A percentile compares a stretch with the other conserved stretches of the same genome.
Evolutionary conservation across 2,888 invertebrate genomes (phyloP).

Genomic region (Pristionchus japonicus): DNA sequence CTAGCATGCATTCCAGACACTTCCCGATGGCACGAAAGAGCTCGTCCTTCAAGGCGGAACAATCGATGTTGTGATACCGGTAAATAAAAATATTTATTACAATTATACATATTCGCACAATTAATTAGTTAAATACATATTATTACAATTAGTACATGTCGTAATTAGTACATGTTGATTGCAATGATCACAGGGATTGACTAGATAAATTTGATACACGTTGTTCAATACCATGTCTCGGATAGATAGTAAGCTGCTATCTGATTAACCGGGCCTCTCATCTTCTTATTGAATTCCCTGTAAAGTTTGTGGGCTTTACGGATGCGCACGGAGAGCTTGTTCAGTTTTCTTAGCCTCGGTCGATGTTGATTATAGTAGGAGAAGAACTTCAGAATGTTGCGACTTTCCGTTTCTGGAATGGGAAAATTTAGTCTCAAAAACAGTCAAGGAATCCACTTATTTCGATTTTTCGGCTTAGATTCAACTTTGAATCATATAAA

Average conservation of each 20-base stretch:
- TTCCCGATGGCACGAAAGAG: not conserved
- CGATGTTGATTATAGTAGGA: not conserved
- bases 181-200: too few species aligned
- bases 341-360: not conserved
- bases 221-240: not conserved
- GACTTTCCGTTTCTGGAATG: not conserved
- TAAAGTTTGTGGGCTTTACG: not conserved
- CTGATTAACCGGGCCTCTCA: not conserved
- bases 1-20: not conserved
- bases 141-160: too few species aligned
- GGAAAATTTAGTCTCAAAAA: not conserved
- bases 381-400: not conserved
- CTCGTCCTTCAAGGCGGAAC: not conserved
- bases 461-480: too few species aligned
- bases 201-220: too few species aligned
- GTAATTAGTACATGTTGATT: too few species aligned
- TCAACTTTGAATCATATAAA: too few species aligned
- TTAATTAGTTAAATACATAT: not conserved
- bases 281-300: not conserved
- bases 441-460: not conserved
- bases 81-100: not conserved
- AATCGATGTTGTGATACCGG: not conserved
- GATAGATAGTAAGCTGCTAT: too few species aligned
- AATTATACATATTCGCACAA: not conserved
- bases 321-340: not conserved